These are phyloP conservation scores for Trichoplusia ni DNA, from an alignment of 1,140 invertebrate genomes.

Conservation along the genomic window DNA sequence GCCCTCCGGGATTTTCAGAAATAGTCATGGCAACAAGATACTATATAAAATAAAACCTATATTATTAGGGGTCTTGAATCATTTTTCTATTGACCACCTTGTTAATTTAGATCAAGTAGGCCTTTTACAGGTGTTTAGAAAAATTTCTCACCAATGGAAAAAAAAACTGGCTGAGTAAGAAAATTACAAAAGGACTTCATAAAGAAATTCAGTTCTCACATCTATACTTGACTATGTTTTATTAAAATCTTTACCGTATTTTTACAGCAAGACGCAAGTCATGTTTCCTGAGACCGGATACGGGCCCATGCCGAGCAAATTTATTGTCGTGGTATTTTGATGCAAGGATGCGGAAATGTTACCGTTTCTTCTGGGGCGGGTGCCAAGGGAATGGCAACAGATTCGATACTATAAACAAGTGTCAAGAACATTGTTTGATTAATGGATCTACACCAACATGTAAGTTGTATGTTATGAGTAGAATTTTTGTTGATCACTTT, in stretches of 20 bases:
- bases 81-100: no score
- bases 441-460: conserved; percentile 34
- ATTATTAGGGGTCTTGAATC: no score
- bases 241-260: background rate
- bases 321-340: conserved; percentile 95
- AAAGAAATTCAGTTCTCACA: no score
- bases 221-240: no score
- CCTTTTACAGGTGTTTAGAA: no score
- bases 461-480: conserved; percentile 24
- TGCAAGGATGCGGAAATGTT: conserved; percentile 91
- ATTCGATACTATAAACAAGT: conserved; percentile 92
- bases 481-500: no score
- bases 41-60: no score
- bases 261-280: conserved; percentile 82
- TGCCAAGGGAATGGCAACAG: conserved; percentile 95
- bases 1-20: no score
- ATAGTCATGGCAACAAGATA: no score
- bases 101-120: no score
- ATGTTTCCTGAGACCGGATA: conserved; percentile 85
- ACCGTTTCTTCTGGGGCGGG: conserved; percentile 96
- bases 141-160: no score
- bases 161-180: no score
- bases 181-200: background rate
- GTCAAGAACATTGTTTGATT: conserved; percentile 87
- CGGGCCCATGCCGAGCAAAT: conserved; percentile 91